These are phyloP conservation scores for Scophthalmus maximus DNA, from an alignment of 2,113 vertebrate species.

Conservation along the genomic window DNA sequence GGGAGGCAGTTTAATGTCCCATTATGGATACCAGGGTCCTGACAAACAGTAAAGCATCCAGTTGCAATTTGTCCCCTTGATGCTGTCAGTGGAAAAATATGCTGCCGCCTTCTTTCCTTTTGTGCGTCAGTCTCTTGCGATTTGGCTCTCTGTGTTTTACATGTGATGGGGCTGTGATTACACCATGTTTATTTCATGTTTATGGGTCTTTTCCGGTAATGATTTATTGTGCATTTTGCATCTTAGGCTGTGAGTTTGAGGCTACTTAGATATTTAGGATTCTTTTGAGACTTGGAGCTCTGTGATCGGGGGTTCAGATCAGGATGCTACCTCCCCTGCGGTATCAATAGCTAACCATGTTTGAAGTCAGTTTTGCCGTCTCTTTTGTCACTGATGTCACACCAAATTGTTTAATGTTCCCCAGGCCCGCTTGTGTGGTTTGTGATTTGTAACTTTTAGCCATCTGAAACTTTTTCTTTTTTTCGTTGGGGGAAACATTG, in stretches of 20 bases:
- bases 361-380: not conserved
- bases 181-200: slow-evolving; percentile 16
- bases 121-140: slow-evolving; percentile 15
- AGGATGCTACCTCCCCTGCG: not conserved
- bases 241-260: not conserved
- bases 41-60: slow-evolving; percentile 68
- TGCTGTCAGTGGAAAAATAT: slow-evolving; percentile 39
- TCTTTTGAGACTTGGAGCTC: not conserved
- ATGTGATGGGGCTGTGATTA: slow-evolving; percentile 19
- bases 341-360: not conserved
- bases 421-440: not conserved
- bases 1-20: slow-evolving; percentile 67
- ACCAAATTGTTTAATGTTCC: slow-evolving; percentile 11
- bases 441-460: slow-evolving; percentile 21
- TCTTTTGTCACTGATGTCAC: not conserved
- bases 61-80: slow-evolving; percentile 62
- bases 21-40: slow-evolving; percentile 58
- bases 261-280: slow-evolving; percentile 27
- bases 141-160: slow-evolving; percentile 34
- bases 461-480: slow-evolving; percentile 5
- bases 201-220: slow-evolving; percentile 6
- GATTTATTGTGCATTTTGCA: slow-evolving; percentile 3
- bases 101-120: slow-evolving; percentile 16
- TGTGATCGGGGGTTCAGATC: slow-evolving; percentile 12
- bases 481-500: not conserved